Base-by-base conservation (phyloP, 2,113 vertebrate species). In the Siniperca chuatsi region DNA sequence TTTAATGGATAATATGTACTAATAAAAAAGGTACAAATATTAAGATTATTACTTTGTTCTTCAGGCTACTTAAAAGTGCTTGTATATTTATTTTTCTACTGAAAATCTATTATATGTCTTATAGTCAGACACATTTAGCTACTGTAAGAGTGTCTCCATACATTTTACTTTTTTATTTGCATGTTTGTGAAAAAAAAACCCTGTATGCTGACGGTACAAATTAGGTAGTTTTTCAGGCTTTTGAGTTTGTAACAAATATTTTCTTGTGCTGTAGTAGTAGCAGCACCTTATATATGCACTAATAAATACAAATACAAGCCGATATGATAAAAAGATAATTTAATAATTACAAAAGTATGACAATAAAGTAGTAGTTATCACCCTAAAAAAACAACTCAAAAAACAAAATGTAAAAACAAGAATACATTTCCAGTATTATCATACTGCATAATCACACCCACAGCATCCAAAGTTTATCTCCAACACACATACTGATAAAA, bases 1-100 rank as follows among this genome's bases (percentile, higher is more conserved):
- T 79, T 92, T 85, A 85, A 92, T 78, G 81, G 77, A 21, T 86
- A 81, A 85, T 82, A 85, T 92, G 92, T 83, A 85, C 89, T 83
- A 83, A 90, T 91, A 82, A 90, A 87, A 89, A 69, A 52, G 57
- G 15, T 61, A 85, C 55, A 87, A 83, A 61, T 21, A 81, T 1
- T 57, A 62, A 82, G 40, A 81, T 62, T 73, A 69, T 83, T 64
- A 67, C 48, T 74, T 81, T 86, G 62, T 71, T 85, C 18, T 78
- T 87, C 68, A 78, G 82, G 73, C 52, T 35, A 81, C 52, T 62
- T 46, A 58, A 75, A 60, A 58, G n/a, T 72, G 35, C 33, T 76
- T 90, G 5, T 54, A 62, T 85, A 87, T 90, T 85, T 88, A 89
- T 90, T 90, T 86, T 93, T 90, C 33, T 84, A 87, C 60, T 62